A percentile compares a stretch with the other conserved stretches of the same genome.
Evolutionary conservation across 35 echinoderm and acorn worm species (phyloP).

Genomic region (Apostichopus californicus): DNA sequence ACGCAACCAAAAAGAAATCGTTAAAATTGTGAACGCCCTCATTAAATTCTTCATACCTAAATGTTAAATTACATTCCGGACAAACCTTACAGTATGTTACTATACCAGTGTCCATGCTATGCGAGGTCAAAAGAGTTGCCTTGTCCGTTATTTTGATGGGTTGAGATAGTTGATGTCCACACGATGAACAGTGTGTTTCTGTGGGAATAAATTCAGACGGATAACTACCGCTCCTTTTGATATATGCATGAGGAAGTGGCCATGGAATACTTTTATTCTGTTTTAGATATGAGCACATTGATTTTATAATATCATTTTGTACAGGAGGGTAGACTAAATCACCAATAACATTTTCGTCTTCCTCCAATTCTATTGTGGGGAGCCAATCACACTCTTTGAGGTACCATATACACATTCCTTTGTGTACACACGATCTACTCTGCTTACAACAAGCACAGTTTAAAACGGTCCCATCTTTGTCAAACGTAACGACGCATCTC

Average conservation of each 20-base stretch:
- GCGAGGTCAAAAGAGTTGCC: slow-evolving; percentile 9
- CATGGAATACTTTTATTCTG: background rate
- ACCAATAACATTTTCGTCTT: background rate
- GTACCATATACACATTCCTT: slow-evolving; percentile 23
- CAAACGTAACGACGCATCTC: slow-evolving; percentile 29
- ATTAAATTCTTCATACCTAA: slow-evolving; percentile 22
- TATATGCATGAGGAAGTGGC: background rate
- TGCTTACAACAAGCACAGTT: slow-evolving; percentile 1
- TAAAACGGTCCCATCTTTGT: background rate
- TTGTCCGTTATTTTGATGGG: slow-evolving; percentile 20
- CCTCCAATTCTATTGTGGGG: background rate
- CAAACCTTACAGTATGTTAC: slow-evolving; percentile 28
- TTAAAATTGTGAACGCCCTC: slow-evolving; percentile 25
- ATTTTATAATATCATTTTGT: background rate
- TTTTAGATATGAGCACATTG: background rate
- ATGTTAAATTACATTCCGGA: background rate
- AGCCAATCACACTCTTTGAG: background rate
- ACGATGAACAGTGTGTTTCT: background rate
- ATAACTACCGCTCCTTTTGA: background rate
- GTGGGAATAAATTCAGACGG: background rate
- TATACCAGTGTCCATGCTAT: background rate
- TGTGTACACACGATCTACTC: slow-evolving; percentile 17
- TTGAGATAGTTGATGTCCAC: background rate
- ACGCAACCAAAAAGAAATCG: background rate
- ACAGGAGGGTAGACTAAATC: background rate